Evolutionary conservation across 2,797 vertebrate species (phyloP).

Genomic region (Tapirus indicus): DNA sequence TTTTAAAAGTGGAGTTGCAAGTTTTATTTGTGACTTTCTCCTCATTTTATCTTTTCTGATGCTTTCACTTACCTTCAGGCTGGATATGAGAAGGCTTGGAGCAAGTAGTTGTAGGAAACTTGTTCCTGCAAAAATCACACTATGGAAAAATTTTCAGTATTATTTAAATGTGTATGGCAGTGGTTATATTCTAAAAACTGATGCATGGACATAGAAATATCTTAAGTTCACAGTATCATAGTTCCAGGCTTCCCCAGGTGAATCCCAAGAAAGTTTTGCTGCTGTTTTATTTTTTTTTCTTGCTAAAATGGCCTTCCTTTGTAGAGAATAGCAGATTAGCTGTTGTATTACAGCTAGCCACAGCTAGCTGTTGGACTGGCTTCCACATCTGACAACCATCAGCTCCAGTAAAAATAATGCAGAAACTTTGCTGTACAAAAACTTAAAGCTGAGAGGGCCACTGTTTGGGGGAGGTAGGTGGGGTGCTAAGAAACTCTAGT

Average conservation of each 20-base stretch:
- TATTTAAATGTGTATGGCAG: constrained; percentile 52
- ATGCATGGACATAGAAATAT: background rate
- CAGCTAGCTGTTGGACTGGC: constrained; percentile 40
- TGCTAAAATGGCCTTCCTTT: constrained; percentile 63
- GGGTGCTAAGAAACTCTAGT: background rate
- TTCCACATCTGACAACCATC: constrained; percentile 47
- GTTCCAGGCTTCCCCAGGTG: constrained; percentile 30
- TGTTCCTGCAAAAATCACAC: constrained; percentile 56
- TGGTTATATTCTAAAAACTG: constrained; percentile 45
- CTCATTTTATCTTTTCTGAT: constrained; percentile 56
- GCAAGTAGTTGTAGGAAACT: constrained; percentile 28
- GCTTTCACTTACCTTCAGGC: constrained; percentile 44
- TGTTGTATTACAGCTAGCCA: constrained; percentile 29
- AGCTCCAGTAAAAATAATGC: constrained; percentile 56
- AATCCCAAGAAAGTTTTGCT: constrained; percentile 34
- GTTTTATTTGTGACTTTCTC: constrained; percentile 49
- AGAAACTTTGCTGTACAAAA: constrained; percentile 46
- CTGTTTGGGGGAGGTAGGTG: background rate
- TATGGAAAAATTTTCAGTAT: background rate
- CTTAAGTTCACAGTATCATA: background rate
- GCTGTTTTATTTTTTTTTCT: constrained; percentile 13
- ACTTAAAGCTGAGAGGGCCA: constrained; percentile 1
- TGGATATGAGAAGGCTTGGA: constrained; percentile 43
- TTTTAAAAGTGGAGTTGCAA: constrained; percentile 53
- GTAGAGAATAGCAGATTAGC: constrained; percentile 24